phyloP scores from a whole-genome alignment of 2,888 invertebrate genomes.

The Encarsia formosa region DNA sequence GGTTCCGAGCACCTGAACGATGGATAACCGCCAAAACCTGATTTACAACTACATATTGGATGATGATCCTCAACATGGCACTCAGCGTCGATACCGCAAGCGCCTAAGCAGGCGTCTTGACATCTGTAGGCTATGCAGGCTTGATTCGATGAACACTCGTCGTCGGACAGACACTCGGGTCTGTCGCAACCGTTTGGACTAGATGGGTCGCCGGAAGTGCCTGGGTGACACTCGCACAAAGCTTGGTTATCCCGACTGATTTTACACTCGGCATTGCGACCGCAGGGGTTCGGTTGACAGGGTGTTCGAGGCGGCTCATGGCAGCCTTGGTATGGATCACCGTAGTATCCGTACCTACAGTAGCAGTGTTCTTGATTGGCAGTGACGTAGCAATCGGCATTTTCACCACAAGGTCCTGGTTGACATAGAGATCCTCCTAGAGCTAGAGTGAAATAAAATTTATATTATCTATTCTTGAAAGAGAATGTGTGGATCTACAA shows the following conservation, averaged over 20 bases:
- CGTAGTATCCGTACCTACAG: slow-evolving; percentile 70
- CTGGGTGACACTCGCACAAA: slow-evolving; percentile 69
- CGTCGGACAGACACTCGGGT: slow-evolving; percentile 76
- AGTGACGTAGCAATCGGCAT: slow-evolving; percentile 80
- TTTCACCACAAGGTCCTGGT: slow-evolving; percentile 78
- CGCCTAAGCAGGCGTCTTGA: slow-evolving; percentile 76
- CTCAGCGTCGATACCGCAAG: slow-evolving; percentile 70
- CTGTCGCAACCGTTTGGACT: slow-evolving; percentile 68
- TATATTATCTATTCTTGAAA: not conserved
- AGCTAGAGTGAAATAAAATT: slow-evolving; percentile 54
- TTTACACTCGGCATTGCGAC: slow-evolving; percentile 71
- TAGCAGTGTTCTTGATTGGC: slow-evolving; percentile 81
- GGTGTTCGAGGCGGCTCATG: slow-evolving; percentile 64
- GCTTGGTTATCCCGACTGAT: slow-evolving; percentile 66
- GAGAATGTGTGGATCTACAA: no score
- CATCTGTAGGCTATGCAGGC: slow-evolving; percentile 79
- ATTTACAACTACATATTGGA: slow-evolving; percentile 73
- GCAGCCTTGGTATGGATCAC: slow-evolving; percentile 79
- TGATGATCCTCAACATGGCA: slow-evolving; percentile 76
- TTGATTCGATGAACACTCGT: slow-evolving; percentile 68
- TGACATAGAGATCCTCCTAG: slow-evolving; percentile 67
- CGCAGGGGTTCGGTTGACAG: slow-evolving; percentile 78
- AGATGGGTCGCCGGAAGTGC: slow-evolving; percentile 73
- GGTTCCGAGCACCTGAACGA: slow-evolving; percentile 66
- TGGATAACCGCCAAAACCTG: slow-evolving; percentile 74